Conservation (phyloP, 2,888 invertebrate genomes). For the Melolontha melolontha region DNA sequence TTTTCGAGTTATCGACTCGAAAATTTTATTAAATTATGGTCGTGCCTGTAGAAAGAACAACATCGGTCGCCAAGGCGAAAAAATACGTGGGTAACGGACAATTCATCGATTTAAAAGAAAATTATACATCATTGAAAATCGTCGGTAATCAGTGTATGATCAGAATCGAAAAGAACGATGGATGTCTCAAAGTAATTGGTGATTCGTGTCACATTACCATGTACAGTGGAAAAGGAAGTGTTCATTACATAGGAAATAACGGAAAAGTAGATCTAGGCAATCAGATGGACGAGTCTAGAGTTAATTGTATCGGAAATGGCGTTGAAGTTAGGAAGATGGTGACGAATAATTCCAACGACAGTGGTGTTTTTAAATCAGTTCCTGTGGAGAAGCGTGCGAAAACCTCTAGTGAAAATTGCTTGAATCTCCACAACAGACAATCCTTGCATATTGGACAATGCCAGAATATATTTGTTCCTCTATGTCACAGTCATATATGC, state of each 20-base stretch:
- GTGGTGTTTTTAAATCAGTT: neutral
- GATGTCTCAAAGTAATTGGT: slow-evolving; percentile 48
- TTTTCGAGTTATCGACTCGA: neutral
- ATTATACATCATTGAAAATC: slow-evolving; percentile 39
- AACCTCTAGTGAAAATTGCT: slow-evolving; percentile 1
- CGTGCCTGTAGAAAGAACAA: slow-evolving; percentile 18
- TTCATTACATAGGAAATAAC: slow-evolving; percentile 50
- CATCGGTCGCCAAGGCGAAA: slow-evolving; percentile 37
- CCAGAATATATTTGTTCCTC: slow-evolving; percentile 20
- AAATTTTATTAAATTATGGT: slow-evolving; percentile 12
- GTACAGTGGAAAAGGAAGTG: slow-evolving; percentile 45
- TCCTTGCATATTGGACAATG: slow-evolving; percentile 20
- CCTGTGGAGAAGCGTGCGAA: neutral
- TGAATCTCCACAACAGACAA: slow-evolving; percentile 7
- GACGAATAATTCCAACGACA: neutral
- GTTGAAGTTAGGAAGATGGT: slow-evolving; percentile 36
- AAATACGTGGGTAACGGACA: slow-evolving; percentile 46
- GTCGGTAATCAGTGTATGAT: slow-evolving; percentile 48
- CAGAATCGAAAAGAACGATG: slow-evolving; percentile 47
- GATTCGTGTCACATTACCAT: slow-evolving; percentile 47
- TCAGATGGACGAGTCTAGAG: slow-evolving; percentile 36
- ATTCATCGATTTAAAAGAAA: slow-evolving; percentile 41
- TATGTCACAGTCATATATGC: slow-evolving; percentile 19
- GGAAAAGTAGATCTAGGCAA: slow-evolving; percentile 46
- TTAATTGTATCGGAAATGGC: slow-evolving; percentile 47